Evolutionary conservation across 1,140 invertebrate genomes (phyloP), one percentile per base, ranked within the genome.

Genomic region (Bradynema listronoti): DNA sequence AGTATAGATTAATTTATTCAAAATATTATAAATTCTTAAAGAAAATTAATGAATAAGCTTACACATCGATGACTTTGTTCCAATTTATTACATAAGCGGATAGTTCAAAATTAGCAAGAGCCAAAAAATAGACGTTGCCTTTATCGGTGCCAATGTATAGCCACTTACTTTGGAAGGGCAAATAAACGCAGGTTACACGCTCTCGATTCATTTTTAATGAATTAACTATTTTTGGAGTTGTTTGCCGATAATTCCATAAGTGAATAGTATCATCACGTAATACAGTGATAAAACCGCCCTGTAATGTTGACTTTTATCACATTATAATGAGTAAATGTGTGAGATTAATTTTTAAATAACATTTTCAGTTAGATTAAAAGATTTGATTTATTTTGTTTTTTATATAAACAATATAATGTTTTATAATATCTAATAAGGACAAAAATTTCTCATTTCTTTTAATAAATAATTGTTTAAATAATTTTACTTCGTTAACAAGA

Each of bases 41-140:
- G n/a, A n/a, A n/a, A n/a, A n/a, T n/a, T n/a, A n/a, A n/a, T n/a
- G n/a, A n/a, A n/a, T n/a, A n/a, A n/a, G n/a, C 73, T 91, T 83
- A 97, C 91, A 96, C 83, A 87, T 97, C 94, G 80, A 98, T 98
- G 70, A 92, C 90, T 84, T 99, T 99, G 84, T 99, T 98, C 94
- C 94, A 99, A 84, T 97, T 96, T 82, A 98, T 94, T 79, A 95
- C 85, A 83, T 99, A 98, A 65, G 92, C 92, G 75, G 91, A 96
- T 68, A 98, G 85, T 72, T 85, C 83, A 81, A 97, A 97, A 72
- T 87, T 88, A 81, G 95, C 92, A 65, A 96, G 87, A 83, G 96
- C 91, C 69, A 97, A 88, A 57, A 98, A 84, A 80, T 97, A 91
- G 69, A 97, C 88, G 83, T 98, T 99, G 56, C 94, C 94, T 64